These are phyloP conservation scores for Adelges cooleyi DNA, from an alignment of 1,140 invertebrate genomes.

Conservation along the genomic window DNA sequence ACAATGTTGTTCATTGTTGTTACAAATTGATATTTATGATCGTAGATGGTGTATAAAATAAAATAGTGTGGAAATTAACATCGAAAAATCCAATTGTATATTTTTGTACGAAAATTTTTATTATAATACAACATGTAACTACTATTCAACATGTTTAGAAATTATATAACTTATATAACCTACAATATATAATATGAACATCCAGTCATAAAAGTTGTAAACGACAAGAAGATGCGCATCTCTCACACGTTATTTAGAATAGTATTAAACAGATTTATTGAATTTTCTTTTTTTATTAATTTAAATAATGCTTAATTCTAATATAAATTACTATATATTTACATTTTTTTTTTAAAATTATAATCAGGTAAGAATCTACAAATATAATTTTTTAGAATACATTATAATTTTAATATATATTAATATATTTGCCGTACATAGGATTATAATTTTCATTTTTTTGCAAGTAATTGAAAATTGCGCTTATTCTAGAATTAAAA, in stretches of 20 bases:
- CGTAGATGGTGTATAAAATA: too few species aligned
- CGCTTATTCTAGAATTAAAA: not conserved
- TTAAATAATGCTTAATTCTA: slow-evolving; percentile 26
- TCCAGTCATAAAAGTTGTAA: not conserved
- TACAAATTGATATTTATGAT: too few species aligned
- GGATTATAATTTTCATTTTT: slow-evolving; percentile 11
- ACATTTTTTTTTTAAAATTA: slow-evolving; percentile 27
- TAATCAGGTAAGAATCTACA: slow-evolving; percentile 21
- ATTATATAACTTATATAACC: too few species aligned
- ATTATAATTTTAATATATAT: not conserved
- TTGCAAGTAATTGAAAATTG: slow-evolving; percentile 17
- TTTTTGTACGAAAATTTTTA: too few species aligned
- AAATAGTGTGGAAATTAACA: too few species aligned
- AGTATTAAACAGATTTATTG: not conserved
- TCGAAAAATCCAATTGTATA: too few species aligned
- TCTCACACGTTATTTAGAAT: not conserved
- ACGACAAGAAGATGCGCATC: not conserved
- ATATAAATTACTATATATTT: slow-evolving; percentile 28
- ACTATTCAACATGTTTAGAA: too few species aligned
- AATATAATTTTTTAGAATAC: slow-evolving; percentile 29
- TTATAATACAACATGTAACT: too few species aligned
- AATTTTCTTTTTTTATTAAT: slow-evolving; percentile 18
- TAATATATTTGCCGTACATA: not conserved
- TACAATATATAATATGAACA: too few species aligned
- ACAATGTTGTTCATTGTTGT: too few species aligned